Evolutionary conservation across 2,888 invertebrate genomes (phyloP).

Genomic region (Trichopoda pennipes): DNA sequence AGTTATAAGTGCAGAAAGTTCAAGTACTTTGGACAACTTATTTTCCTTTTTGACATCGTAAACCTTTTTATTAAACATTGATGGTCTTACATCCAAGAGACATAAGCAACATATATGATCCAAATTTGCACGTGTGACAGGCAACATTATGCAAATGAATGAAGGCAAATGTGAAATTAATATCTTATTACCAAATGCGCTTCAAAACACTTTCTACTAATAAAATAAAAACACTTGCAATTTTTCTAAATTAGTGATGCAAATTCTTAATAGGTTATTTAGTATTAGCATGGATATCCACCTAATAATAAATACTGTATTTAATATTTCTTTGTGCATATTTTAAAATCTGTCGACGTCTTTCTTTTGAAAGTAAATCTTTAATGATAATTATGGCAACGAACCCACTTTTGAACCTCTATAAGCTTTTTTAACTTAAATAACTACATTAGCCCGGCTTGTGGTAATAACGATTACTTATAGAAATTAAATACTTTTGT

Average conservation of each 20-base stretch:
- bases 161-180: not conserved
- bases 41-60: constrained; percentile 50
- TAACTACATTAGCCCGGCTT: too few species aligned
- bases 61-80: constrained; percentile 23
- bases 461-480: too few species aligned
- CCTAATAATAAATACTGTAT: not conserved
- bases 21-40: constrained; percentile 46
- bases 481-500: too few species aligned
- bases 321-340: too few species aligned
- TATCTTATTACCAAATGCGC: not conserved
- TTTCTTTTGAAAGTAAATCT: too few species aligned
- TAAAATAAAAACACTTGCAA: not conserved
- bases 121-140: constrained; percentile 60
- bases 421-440: too few species aligned
- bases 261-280: too few species aligned
- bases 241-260: too few species aligned
- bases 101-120: constrained; percentile 63
- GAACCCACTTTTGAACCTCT: too few species aligned
- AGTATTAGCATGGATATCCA: constrained; percentile 1
- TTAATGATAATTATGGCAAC: too few species aligned
- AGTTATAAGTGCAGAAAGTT: constrained; percentile 47
- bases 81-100: constrained; percentile 40
- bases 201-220: not conserved
- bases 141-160: constrained; percentile 43
- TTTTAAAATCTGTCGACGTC: too few species aligned